Evolutionary conservation across 2,113 vertebrate species (phyloP), one percentile per base, ranked within the genome.

Genomic region (Lophotis ruficrista): DNA sequence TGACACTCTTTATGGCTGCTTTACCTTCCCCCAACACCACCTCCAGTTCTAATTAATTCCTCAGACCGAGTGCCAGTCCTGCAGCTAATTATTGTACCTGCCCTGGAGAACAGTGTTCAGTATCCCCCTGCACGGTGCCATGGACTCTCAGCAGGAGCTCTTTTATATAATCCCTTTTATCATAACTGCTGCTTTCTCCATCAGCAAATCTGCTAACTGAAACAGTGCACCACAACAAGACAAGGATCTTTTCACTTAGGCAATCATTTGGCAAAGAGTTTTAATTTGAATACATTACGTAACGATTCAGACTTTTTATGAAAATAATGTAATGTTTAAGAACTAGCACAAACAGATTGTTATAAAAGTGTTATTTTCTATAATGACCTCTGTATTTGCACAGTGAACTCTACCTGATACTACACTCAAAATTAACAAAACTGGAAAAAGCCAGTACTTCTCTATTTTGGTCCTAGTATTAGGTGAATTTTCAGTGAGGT

Each of bases 31-130:
- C 37, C 48, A 70, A 15, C 72, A 66, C 92, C 87, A 95, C 89
- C 93, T 96, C 89, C 83, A 94, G 78, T 35, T 90, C 93, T 95
- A 98, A 97, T 96, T 96, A 97, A 96, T 96, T 69, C 69, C 72
- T 94, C 79, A 86, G 64, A 90, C 62, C 2, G 4, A 92, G 73
- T 43, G 45, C 56, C 85, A 92, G 92, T 77, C 83, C 94, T 97
- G 83, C 57, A 96, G 95, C 93, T 97, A 95, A 94, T 96, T 94
- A 97, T 17, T 93, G 78, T 89, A 92, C 87, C 95, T 89, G 68
- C 96, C 95, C 68, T 51, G 38, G 83, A 92, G 96, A 96, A 93
- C 24, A 95, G 83, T 79, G 92, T 75, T 93, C 31, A 45, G 73
- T 81, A 95, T 96, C 94, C 75, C 61, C 88, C 85, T 79, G 30